Conservation (phyloP, 1,140 invertebrate genomes). For the Eupristina koningsbergeri region DNA sequence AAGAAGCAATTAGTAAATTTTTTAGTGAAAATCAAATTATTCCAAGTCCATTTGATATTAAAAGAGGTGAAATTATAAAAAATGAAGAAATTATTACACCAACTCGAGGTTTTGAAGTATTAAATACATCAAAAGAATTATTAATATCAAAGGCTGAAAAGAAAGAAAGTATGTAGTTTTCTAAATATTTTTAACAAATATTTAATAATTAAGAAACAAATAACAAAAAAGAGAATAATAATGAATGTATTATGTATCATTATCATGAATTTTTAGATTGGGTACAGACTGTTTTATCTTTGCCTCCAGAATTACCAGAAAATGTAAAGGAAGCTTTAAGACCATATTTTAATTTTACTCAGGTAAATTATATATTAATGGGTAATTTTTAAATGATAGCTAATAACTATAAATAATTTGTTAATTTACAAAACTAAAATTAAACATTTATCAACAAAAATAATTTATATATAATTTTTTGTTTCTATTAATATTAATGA, state of each 20-base stretch:
- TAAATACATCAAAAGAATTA: slow-evolving; percentile 48
- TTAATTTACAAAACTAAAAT: too few species aligned
- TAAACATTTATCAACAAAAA: too few species aligned
- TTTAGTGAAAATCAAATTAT: slow-evolving; percentile 74
- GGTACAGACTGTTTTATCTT: slow-evolving; percentile 76
- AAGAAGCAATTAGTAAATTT: slow-evolving; percentile 73
- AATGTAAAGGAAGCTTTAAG: slow-evolving; percentile 76
- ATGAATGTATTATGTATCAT: slow-evolving; percentile 25
- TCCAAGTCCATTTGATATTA: slow-evolving; percentile 71
- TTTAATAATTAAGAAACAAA: not conserved
- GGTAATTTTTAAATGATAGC: not conserved
- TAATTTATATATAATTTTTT: too few species aligned
- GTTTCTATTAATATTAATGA: not conserved
- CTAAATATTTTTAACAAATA: not conserved
- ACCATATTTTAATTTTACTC: slow-evolving; percentile 76
- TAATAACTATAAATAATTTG: too few species aligned
- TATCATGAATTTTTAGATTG: slow-evolving; percentile 66
- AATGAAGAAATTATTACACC: slow-evolving; percentile 54
- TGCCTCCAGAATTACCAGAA: slow-evolving; percentile 75
- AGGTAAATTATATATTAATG: slow-evolving; percentile 64
- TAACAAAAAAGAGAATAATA: not conserved
- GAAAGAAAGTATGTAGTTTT: slow-evolving; percentile 61
- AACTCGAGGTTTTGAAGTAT: slow-evolving; percentile 43
- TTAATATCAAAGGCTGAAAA: slow-evolving; percentile 53
- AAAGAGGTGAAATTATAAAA: slow-evolving; percentile 49